phyloP scores from a whole-genome alignment of 2,797 vertebrate genomes.

The Champsocephalus esox region DNA sequence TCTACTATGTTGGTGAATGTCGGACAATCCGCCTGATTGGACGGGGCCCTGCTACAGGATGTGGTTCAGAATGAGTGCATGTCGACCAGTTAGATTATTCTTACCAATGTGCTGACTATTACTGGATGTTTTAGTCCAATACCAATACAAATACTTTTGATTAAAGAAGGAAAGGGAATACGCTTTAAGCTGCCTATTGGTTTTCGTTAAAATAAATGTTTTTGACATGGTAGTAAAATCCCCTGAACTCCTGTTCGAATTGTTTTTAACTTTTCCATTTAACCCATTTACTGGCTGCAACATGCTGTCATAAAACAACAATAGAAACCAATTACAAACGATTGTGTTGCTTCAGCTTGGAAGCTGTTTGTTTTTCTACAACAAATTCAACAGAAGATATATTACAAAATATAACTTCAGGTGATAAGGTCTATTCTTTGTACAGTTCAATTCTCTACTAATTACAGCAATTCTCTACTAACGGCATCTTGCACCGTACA shows the following conservation, averaged over 20 bases:
- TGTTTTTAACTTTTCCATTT: neutral
- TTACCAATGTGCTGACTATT: neutral
- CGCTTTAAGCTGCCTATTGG: neutral
- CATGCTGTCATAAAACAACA: neutral
- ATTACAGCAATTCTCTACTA: neutral
- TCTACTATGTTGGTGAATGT: slow-evolving; percentile 38
- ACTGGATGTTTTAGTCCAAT: neutral
- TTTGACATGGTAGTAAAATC: neutral
- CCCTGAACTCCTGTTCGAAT: too few species aligned
- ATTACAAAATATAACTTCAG: neutral
- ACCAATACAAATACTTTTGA: neutral
- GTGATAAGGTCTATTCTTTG: neutral
- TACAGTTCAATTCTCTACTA: neutral
- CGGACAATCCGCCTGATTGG: slow-evolving; percentile 27
- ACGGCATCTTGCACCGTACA: neutral
- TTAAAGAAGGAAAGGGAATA: neutral
- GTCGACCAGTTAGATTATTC: neutral
- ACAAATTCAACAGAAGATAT: neutral
- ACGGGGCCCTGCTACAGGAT: slow-evolving; percentile 10
- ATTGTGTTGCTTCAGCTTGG: slow-evolving; percentile 7
- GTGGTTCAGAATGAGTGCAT: slow-evolving; percentile 29
- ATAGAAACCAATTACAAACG: neutral
- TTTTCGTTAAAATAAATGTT: too few species aligned
- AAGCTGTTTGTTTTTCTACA: neutral
- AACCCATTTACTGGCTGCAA: neutral